Evolutionary conservation across 2,113 vertebrate genomes (phyloP), one percentile per base, ranked within the genome.

Genomic region (Esox niger): DNA sequence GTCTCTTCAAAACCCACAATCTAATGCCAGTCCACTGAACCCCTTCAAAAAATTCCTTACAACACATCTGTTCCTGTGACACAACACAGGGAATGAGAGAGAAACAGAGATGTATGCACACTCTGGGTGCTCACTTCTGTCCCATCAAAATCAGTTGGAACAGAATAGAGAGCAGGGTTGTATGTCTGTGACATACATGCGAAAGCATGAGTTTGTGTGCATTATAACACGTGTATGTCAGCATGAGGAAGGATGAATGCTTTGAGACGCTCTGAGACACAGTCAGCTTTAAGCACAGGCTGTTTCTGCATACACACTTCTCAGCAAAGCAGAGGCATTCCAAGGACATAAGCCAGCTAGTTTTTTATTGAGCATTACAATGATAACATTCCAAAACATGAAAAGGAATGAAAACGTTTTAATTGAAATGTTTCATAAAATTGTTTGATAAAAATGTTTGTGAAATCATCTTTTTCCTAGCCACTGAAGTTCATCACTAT

Each of bases 171-270:
- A 52, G 62, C 17, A 23, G 47, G 38, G n/a, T 6, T 52, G 43
- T 31, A 43, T 64, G 43, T 11, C 17, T 52, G 62, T 47, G 62
- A 52, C 20, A 7, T 52, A 7, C 59, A 62, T 68, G 72, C 76
- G 46, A 69, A 63, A 32, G 68, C 71, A 65, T 62, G 54, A 64
- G 29, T 64, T 58, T 43, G 52, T 17, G 64, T 49, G 59, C n/a
- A n/a, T n/a, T n/a, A 17, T 52, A 47, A 52, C 35, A 30, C 52
- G 66, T 63, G 52, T 55, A 62, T 31, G 58, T 58, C 21, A 20
- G 38, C 38, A 29, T 75, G 87, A 84, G 82, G 79, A 80, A 85
- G 84, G 81, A 88, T 87, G 77, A 87, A 86, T 87, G 85, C 79
- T 60, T 82, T n/a, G n/a, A n/a, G n/a, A n/a, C n/a, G n/a, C 72